phyloP scores from a whole-genome alignment of 2,797 vertebrate species.

The Naso thynnoides region DNA sequence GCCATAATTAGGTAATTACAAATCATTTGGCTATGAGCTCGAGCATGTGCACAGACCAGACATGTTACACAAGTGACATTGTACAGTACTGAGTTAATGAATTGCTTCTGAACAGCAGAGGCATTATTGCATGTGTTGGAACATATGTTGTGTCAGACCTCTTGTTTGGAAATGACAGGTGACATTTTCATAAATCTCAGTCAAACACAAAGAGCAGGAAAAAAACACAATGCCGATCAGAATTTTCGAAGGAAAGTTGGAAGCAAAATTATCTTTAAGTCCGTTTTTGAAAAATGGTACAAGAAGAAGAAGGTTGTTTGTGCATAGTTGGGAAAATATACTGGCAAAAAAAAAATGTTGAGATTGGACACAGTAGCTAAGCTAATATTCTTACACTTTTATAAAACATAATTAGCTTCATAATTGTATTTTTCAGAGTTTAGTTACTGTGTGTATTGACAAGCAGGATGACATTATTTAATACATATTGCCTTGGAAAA shows the following conservation, averaged over 20 bases:
- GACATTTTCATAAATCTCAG: constrained; percentile 77
- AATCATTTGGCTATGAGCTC: constrained; percentile 91
- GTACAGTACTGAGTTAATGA: constrained; percentile 85
- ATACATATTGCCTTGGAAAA: no score
- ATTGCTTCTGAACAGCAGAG: constrained; percentile 71
- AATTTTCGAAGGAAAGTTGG: no score
- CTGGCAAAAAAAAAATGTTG: background rate
- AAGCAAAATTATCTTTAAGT: no score
- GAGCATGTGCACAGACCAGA: constrained; percentile 86
- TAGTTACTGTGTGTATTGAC: no score
- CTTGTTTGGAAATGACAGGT: constrained; percentile 71
- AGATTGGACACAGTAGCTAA: background rate
- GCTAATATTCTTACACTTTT: background rate
- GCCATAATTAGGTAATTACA: constrained; percentile 93
- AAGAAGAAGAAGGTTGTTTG: background rate
- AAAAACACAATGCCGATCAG: background rate
- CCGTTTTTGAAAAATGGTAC: background rate
- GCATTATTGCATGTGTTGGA: constrained; percentile 75
- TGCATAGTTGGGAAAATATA: no score
- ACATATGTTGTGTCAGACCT: constrained; percentile 81
- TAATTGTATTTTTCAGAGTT: background rate
- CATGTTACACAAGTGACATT: constrained; percentile 80
- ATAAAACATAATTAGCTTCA: background rate
- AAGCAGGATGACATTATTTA: no score
- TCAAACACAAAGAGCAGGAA: constrained; percentile 46